A percentile compares a stretch with the other conserved stretches of the same genome.
Conservation (phyloP, 2,113 vertebrate species). For the Paralichthys olivaceus region DNA sequence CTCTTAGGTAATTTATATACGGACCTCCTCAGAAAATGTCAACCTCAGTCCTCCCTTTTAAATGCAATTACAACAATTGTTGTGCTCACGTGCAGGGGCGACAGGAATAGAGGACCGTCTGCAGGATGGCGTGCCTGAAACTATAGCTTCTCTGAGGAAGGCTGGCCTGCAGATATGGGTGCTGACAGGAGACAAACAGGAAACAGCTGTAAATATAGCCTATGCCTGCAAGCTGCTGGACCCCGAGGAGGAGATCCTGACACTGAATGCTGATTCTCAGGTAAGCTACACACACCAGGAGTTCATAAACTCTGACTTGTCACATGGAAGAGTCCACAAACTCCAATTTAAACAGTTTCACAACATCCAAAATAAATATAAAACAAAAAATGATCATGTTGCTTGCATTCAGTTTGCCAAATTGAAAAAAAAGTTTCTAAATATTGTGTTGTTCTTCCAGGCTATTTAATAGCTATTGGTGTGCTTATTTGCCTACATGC, state of each 20-base stretch:
- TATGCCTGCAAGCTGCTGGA: constrained; percentile 96
- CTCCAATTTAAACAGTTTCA: background rate
- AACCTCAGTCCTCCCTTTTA: background rate
- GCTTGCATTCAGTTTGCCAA: too few relatives aligned
- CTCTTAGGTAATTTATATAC: constrained; percentile 87
- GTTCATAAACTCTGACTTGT: background rate
- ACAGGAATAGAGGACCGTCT: constrained; percentile 96
- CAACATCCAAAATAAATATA: too few relatives aligned
- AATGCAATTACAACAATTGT: background rate
- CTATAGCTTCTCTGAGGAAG: constrained; percentile 88
- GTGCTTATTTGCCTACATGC: too few relatives aligned
- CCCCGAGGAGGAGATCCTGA: constrained; percentile 92
- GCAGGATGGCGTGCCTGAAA: constrained; percentile 96
- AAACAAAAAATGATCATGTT: too few relatives aligned
- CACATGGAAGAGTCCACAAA: background rate
- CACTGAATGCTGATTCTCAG: constrained; percentile 93
- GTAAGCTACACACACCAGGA: constrained; percentile 63
- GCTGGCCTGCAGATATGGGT: constrained; percentile 98
- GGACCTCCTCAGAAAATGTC: background rate
- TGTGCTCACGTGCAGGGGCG: constrained; percentile 83
- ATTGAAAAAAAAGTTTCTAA: too few relatives aligned
- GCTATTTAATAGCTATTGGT: too few relatives aligned
- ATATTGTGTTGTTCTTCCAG: too few relatives aligned
- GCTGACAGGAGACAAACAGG: constrained; percentile 97
- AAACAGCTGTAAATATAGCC: constrained; percentile 96